Evolutionary conservation across 1,140 invertebrate species (phyloP), one percentile per base, ranked within the genome.

Genomic region (Rhopalosiphum padi): DNA sequence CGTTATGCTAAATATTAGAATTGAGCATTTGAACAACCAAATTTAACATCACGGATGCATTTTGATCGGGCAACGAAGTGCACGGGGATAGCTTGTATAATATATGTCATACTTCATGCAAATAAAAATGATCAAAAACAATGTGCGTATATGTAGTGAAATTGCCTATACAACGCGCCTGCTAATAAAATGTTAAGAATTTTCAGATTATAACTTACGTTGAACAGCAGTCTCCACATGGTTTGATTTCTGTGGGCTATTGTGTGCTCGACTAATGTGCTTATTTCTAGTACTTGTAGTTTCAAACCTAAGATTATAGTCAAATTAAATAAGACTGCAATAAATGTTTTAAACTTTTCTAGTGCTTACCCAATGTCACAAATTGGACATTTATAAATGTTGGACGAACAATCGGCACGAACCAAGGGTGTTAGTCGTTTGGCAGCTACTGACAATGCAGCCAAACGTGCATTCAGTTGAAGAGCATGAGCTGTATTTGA

Each of bases 201-300:
- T 22, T 77, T 82, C 3, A 35, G 4, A 82, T 1, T 7, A 46
- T 82, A 48, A 91, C 77, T 82, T 51, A 92, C 60, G 51, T 43
- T 85, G 91, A 85, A 22, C 41, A 86, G 48, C 11, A 15, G 82
- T 93, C 11, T 55, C 91, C 37, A 85, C 25, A 18, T 83, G 91
- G 25, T 82, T 86, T 5, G 91, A 86, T 85, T 93, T 93, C 25
- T 93, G 85, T 43, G 91, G 82, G 37, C 91, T 53, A 55, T 93
- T 93, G 48, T 93, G 91, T 0, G 91, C 91, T 93, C 91, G 91
- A 55, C 91, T 93, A 5, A 93, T 93, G 48, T 93, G 91, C 51
- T 93, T 93, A 85, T 93, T 93, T 93, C 91, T 93, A 8, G 91
- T 93, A 43, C 91, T 93, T 6, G 91, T 93, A 25, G 91, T 93